phyloP scores from a whole-genome alignment of 2,797 vertebrate species.

The Ficedula albicollis region DNA sequence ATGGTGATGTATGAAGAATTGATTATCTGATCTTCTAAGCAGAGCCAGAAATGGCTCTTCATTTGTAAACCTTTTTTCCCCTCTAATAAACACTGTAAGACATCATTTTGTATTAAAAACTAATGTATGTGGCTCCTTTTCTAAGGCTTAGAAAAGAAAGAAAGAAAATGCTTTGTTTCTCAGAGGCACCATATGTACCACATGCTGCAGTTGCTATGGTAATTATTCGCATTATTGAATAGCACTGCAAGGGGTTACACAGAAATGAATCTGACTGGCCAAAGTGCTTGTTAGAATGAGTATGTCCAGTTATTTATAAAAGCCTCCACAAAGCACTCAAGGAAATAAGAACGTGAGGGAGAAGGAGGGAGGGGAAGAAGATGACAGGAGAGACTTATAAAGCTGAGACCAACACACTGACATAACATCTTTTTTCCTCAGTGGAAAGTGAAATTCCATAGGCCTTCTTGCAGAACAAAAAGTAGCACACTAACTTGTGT shows the following conservation, averaged over 20 bases:
- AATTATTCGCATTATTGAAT: slow-evolving; percentile 79
- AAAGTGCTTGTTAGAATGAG: slow-evolving; percentile 62
- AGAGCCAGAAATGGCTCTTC: not conserved
- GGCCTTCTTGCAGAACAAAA: not conserved
- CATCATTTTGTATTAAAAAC: slow-evolving; percentile 68
- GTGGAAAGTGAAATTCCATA: not conserved
- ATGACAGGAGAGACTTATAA: not conserved
- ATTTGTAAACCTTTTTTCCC: slow-evolving; percentile 13
- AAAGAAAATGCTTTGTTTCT: slow-evolving; percentile 75
- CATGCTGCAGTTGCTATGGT: slow-evolving; percentile 81
- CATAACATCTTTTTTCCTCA: not conserved
- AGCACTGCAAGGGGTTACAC: slow-evolving; percentile 73
- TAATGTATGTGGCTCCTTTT: slow-evolving; percentile 40
- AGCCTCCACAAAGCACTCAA: slow-evolving; percentile 59
- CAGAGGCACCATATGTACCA: slow-evolving; percentile 60
- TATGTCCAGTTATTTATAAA: slow-evolving; percentile 74
- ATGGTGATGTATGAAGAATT: not conserved
- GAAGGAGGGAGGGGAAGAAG: not conserved
- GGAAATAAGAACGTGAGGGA: slow-evolving; percentile 29
- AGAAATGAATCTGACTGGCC: slow-evolving; percentile 69
- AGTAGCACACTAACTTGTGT: not conserved
- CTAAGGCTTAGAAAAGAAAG: slow-evolving; percentile 29
- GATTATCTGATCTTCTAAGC: not conserved
- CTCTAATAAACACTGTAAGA: slow-evolving; percentile 62
- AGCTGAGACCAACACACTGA: not conserved